A percentile compares a stretch with the other conserved stretches of the same genome.
Evolutionary conservation across 2,797 vertebrate genomes (phyloP).

Genomic region (Gallinago stenura): DNA sequence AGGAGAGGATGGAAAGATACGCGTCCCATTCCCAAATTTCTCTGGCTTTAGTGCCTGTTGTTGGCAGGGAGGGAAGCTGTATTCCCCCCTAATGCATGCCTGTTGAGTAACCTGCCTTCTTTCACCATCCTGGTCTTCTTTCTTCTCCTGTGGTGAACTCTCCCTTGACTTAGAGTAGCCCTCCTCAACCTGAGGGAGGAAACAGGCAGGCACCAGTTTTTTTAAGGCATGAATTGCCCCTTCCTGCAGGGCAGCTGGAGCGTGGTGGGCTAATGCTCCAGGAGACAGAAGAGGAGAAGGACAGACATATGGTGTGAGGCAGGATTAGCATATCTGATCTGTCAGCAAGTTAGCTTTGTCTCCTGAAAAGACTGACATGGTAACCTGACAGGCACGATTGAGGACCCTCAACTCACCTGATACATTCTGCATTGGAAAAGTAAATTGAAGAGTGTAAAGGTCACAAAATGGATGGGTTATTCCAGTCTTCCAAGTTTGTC

Average conservation of each 20-base stretch:
- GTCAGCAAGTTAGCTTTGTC: neutral
- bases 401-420: neutral
- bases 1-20: neutral
- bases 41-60: neutral
- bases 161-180: neutral
- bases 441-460: neutral
- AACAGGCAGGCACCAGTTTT: neutral
- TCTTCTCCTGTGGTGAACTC: neutral
- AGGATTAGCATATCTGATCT: neutral
- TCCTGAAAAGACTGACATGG: neutral
- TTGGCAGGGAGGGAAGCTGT: neutral
- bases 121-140: neutral
- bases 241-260: neutral
- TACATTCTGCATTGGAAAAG: neutral
- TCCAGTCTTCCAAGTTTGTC: neutral
- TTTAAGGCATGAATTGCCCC: neutral
- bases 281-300: neutral
- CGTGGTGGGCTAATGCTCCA: rapidly evolving
- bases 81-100: neutral
- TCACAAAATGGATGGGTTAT: neutral
- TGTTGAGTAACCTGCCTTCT: neutral
- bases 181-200: neutral
- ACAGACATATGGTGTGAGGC: neutral
- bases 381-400: neutral
- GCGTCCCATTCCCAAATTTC: neutral